phyloP scores from a whole-genome alignment of 2,888 invertebrate genomes.

The Prosopocoilus inquinatus region DNA sequence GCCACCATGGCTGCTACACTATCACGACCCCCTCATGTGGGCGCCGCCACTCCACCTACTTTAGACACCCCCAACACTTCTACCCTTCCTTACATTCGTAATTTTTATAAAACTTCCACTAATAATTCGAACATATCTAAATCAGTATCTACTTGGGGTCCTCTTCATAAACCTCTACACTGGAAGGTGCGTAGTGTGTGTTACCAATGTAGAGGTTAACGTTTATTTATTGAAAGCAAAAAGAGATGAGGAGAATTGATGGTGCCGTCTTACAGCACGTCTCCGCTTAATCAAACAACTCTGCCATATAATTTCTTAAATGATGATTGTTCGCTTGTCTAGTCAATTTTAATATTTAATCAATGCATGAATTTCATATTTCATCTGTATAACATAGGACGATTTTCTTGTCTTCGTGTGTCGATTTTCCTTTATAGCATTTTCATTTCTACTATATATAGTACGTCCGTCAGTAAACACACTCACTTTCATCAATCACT shows the following conservation, averaged over 20 bases:
- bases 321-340: too few species aligned
- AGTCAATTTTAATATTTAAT: neutral
- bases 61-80: constrained; percentile 48
- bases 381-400: too few species aligned
- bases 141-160: constrained; percentile 63
- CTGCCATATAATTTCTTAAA: too few species aligned
- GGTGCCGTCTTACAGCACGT: too few species aligned
- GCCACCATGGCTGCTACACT: constrained; percentile 51
- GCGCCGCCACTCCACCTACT: constrained; percentile 41
- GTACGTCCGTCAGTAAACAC: too few species aligned
- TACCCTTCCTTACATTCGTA: constrained; percentile 52
- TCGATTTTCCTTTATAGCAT: too few species aligned
- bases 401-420: too few species aligned
- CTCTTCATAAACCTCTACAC: constrained; percentile 62
- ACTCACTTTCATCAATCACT: too few species aligned
- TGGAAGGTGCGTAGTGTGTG: constrained; percentile 58
- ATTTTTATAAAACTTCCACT: constrained; percentile 49
- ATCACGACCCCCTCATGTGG: constrained; percentile 42
- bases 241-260: too few species aligned
- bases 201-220: constrained; percentile 17
- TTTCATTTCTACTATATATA: too few species aligned
- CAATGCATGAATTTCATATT: neutral
- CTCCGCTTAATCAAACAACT: too few species aligned
- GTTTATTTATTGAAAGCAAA: neutral
- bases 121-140: constrained; percentile 58